Evolutionary conservation across 1,140 invertebrate genomes (phyloP).

Genomic region (Neodiprion fabricii): DNA sequence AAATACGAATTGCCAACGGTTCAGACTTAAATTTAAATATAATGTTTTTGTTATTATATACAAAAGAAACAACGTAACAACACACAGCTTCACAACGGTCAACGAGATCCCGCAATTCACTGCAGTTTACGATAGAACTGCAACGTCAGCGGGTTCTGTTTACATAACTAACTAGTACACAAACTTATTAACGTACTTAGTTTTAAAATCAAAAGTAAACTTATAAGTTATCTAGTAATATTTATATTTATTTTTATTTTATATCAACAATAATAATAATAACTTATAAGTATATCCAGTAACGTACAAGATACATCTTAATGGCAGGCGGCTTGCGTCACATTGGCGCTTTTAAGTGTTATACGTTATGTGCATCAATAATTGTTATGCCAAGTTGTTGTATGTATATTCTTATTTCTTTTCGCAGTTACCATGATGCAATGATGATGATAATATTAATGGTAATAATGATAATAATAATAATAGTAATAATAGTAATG

Average conservation of each 20-base stretch:
- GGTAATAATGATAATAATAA: too few species aligned
- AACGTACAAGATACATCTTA: slow-evolving; percentile 19
- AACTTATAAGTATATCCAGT: slow-evolving; percentile 20
- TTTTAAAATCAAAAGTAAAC: slow-evolving; percentile 27
- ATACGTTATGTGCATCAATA: background rate
- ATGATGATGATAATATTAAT: too few species aligned
- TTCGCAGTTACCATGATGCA: too few species aligned
- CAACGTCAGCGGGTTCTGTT: background rate
- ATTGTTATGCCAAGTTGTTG: background rate
- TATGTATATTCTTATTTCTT: background rate
- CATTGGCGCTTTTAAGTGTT: slow-evolving; percentile 20
- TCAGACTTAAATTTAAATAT: slow-evolving; percentile 38
- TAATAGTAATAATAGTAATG: too few species aligned
- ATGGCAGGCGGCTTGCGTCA: slow-evolving; percentile 26
- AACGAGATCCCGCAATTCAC: background rate
- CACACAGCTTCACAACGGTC: slow-evolving; percentile 33
- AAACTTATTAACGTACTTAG: slow-evolving; percentile 19
- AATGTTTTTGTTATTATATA: slow-evolving; percentile 34
- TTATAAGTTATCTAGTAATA: slow-evolving; percentile 28
- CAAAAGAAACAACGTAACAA: slow-evolving; percentile 41
- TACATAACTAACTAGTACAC: slow-evolving; percentile 23
- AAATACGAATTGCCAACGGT: too few species aligned
- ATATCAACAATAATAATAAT: slow-evolving; percentile 26
- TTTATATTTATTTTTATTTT: slow-evolving; percentile 8
- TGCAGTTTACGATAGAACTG: background rate